Evolutionary conservation across 2,113 vertebrate species (phyloP), one percentile per base, ranked within the genome.

Genomic region (Platysteira castanea): DNA sequence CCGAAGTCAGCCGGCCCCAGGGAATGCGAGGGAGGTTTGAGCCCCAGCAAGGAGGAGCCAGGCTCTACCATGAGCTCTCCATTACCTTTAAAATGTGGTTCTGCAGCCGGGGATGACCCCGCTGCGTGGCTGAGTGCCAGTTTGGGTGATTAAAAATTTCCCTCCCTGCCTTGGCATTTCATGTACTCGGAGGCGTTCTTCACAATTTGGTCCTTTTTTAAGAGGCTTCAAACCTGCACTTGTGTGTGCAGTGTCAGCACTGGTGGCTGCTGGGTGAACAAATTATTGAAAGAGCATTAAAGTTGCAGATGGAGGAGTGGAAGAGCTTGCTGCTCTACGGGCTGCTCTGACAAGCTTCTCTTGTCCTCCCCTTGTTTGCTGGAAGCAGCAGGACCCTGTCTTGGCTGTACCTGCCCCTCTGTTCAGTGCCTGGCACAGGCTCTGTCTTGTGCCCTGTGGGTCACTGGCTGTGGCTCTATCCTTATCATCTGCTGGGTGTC

Each of bases 361-460:
- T 53, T 35, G 28, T 60, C 18, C 35, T 50, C 4, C 7, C 23
- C 13, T 22, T 6, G 13, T 18, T 52, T 46, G 39, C 46, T 47
- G 82, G 59, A 13, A 30, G 41, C 54, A 22, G 59, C 21, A 8
- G 64, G 18, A 3, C 18, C 4, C 2, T 17, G 52, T 10, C 31
- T 30, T 50, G 0, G 9, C 73, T n/a, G 37, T 33, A 0, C 6
- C 3, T 7, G 15, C 13, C 47, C 39, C 44, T 39, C 41, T 3
- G 4, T 12, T 42, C 52, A 1, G 33, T 17, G 39, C 64, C 60
- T 44, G 8, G 82, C 14, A 8, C 9, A 3, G 28, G 6, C 15
- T 42, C 63, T 20, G 15, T 4, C 27, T 15, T 13, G 2, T 15
- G 30, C 49, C 0, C 2, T 17, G 61, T 0, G 0, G 10, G 10